Percentiles rank a stretch among this genome's conserved stretches.
Conservation (phyloP, 2,113 vertebrate genomes). For the Gallinago undulata region DNA sequence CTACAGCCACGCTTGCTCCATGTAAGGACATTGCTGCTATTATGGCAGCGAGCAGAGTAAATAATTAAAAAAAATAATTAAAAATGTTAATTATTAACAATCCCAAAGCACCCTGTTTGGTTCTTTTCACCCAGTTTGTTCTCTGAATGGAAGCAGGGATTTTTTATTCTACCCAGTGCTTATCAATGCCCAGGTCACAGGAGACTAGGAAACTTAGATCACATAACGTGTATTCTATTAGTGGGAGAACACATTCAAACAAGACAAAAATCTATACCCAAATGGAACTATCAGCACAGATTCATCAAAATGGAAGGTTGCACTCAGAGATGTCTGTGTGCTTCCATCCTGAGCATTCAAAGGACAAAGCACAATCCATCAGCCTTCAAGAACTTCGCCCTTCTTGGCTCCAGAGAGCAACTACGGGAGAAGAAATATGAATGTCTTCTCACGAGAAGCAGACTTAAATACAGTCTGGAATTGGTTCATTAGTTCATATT, state of each 20-base stretch:
- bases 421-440: neutral
- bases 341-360: neutral
- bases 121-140: neutral
- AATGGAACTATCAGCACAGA: neutral
- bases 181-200: neutral
- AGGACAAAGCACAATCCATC: neutral
- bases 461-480: slow-evolving; percentile 21
- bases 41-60: slow-evolving; percentile 47
- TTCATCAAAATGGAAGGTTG: neutral
- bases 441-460: neutral
- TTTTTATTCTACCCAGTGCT: neutral
- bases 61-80: slow-evolving; percentile 63
- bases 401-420: neutral
- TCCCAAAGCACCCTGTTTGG: neutral
- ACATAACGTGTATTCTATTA: neutral
- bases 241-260: neutral
- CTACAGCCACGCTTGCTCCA: slow-evolving; percentile 38
- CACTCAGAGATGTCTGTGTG: neutral
- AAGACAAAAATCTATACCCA: neutral
- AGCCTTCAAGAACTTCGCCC: neutral
- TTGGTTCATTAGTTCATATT: slow-evolving; percentile 32
- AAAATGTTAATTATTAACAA: slow-evolving; percentile 67
- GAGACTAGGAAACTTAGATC: neutral
- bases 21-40: slow-evolving; percentile 36
- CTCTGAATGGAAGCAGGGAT: neutral